Conservation (phyloP, 2,888 invertebrate genomes). For the Agrenia bidenticulata region DNA sequence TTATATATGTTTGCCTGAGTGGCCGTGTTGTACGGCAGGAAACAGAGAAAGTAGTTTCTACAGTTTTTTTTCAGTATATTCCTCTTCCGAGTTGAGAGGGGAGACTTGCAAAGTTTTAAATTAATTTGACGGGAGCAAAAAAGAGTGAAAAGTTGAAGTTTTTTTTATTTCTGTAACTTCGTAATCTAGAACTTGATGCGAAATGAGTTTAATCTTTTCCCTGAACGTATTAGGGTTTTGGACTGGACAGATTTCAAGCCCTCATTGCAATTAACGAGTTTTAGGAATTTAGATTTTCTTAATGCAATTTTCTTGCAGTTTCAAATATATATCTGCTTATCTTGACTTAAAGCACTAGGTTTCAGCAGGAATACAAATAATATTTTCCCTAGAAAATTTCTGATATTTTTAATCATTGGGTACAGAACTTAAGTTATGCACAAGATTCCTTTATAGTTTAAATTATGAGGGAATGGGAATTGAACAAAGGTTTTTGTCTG, state of each 20-base stretch:
- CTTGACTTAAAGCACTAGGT: no score
- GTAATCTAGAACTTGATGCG: slow-evolving; percentile 20
- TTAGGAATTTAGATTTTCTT: slow-evolving; percentile 4
- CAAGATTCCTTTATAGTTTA: no score
- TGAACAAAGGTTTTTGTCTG: no score
- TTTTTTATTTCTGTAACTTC: slow-evolving; percentile 33
- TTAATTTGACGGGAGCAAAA: slow-evolving; percentile 50
- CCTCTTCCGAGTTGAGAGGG: slow-evolving; percentile 2
- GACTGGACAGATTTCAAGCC: background rate
- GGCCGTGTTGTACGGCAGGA: background rate
- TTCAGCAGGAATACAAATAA: no score
- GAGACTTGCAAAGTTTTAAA: slow-evolving; percentile 49
- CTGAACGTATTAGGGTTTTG: background rate
- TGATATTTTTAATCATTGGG: no score
- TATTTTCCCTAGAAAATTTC: no score
- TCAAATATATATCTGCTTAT: no score
- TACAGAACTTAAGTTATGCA: no score
- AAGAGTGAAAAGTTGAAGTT: slow-evolving; percentile 49
- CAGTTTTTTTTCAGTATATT: no score
- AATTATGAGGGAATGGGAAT: no score
- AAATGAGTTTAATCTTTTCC: slow-evolving; percentile 17
- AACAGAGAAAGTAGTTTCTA: background rate
- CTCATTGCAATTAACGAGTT: slow-evolving; percentile 17
- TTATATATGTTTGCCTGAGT: background rate
- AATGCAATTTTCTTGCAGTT: no score